These are phyloP conservation scores for Leptinotarsa haldemani DNA, from an alignment of 2,888 invertebrate species.

Conservation along the genomic window DNA sequence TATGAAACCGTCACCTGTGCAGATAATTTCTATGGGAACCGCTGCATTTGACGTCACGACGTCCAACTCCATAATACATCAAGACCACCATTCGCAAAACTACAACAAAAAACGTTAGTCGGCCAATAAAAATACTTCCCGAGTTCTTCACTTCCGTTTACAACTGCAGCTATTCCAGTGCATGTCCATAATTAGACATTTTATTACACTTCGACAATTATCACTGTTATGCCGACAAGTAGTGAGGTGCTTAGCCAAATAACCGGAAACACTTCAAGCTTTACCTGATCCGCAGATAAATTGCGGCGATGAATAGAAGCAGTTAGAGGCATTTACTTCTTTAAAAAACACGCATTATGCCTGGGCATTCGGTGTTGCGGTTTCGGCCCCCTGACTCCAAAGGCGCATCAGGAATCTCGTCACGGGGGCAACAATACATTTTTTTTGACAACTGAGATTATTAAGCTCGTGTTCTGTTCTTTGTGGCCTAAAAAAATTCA, in stretches of 20 bases:
- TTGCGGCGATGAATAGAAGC: constrained; percentile 53
- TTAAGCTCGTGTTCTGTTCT: no score
- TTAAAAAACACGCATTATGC: constrained; percentile 36
- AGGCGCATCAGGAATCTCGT: no score
- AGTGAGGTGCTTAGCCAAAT: constrained; percentile 49
- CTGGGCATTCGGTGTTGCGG: constrained; percentile 43
- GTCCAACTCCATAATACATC: constrained; percentile 2
- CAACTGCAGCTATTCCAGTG: constrained; percentile 34
- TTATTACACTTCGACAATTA: constrained; percentile 43
- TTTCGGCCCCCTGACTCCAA: background rate
- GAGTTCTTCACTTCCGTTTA: constrained; percentile 39
- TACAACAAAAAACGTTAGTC: constrained; percentile 28
- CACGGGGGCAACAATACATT: no score
- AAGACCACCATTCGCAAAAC: constrained; percentile 30
- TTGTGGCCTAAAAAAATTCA: no score
- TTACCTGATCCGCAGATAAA: constrained; percentile 52
- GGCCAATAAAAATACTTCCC: constrained; percentile 36
- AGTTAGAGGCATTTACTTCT: constrained; percentile 50
- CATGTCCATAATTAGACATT: constrained; percentile 45
- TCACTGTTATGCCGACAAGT: constrained; percentile 36
- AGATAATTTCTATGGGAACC: no score
- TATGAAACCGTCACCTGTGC: no score
- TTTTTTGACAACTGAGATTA: no score
- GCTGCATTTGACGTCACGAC: no score
- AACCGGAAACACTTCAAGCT: constrained; percentile 46